Evolutionary conservation across 2,888 invertebrate genomes (phyloP).

Genomic region (Trichogramma dendrolimi): DNA sequence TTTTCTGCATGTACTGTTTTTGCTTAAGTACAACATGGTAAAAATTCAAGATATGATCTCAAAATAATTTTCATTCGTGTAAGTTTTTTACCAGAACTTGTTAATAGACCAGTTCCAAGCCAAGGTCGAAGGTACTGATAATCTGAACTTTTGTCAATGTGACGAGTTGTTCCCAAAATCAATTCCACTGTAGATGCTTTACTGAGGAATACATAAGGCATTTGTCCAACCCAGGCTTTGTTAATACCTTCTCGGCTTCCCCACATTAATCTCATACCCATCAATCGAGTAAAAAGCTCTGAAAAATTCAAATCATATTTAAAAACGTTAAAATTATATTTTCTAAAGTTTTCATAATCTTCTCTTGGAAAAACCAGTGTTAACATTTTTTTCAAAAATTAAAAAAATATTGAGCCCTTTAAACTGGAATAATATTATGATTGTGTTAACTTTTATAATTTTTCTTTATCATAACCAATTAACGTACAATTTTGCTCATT

Average conservation of each 20-base stretch:
- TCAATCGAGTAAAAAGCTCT: slow-evolving; percentile 56
- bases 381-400: too few species aligned
- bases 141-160: slow-evolving; percentile 60
- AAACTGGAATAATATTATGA: too few species aligned
- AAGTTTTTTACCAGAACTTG: slow-evolving; percentile 52
- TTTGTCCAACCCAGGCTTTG: slow-evolving; percentile 55
- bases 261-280: slow-evolving; percentile 54
- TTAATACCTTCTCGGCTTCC: slow-evolving; percentile 54
- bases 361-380: too few species aligned
- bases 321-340: neutral
- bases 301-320: slow-evolving; percentile 17
- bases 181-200: slow-evolving; percentile 56
- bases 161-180: slow-evolving; percentile 57
- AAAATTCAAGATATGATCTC: neutral
- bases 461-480: too few species aligned
- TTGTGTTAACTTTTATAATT: too few species aligned
- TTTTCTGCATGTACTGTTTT: neutral
- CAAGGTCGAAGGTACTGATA: slow-evolving; percentile 59
- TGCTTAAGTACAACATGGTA: neutral
- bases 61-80: neutral
- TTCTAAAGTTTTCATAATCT: neutral
- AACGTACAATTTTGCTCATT: too few species aligned
- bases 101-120: slow-evolving; percentile 59
- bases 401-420: too few species aligned
- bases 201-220: slow-evolving; percentile 55